Conservation (phyloP, 2,113 vertebrate genomes). For the Guaruba guarouba region DNA sequence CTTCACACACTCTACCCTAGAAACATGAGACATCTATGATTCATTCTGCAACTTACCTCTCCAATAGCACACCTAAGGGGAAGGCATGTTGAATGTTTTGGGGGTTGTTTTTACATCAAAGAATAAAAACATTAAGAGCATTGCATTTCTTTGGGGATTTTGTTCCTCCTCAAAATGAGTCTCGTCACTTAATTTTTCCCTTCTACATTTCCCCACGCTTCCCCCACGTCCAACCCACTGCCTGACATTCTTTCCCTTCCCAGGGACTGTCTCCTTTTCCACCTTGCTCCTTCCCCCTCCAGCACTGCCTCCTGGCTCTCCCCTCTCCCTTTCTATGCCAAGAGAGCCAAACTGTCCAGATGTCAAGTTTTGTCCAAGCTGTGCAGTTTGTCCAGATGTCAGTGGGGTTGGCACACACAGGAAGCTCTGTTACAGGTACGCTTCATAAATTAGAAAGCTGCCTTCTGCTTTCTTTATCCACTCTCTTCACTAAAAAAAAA, state of each 20-base stretch:
- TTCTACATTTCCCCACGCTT: background rate
- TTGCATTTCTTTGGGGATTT: background rate
- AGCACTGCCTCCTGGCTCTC: background rate
- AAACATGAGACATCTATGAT: slow-evolving; percentile 33
- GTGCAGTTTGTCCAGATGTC: background rate
- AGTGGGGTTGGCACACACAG: background rate
- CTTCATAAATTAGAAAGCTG: background rate
- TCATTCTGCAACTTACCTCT: slow-evolving; percentile 40
- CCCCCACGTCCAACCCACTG: background rate
- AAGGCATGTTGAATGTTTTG: slow-evolving; percentile 18
- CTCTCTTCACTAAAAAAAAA: background rate
- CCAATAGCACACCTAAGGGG: slow-evolving; percentile 11
- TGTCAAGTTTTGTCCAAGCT: background rate
- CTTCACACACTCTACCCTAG: slow-evolving; percentile 5
- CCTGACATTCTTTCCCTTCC: background rate
- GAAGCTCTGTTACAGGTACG: background rate
- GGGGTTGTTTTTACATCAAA: slow-evolving; percentile 13
- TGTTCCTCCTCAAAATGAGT: slow-evolving; percentile 4
- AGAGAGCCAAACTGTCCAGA: background rate
- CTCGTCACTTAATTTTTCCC: background rate
- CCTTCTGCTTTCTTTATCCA: background rate
- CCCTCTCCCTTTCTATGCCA: background rate
- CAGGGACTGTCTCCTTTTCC: background rate
- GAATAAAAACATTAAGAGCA: slow-evolving; percentile 17
- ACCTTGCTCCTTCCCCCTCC: background rate